A percentile compares a stretch with the other conserved stretches of the same genome.
phyloP scores from a whole-genome alignment of 2,113 vertebrate species.

The Nibea coibor region DNA sequence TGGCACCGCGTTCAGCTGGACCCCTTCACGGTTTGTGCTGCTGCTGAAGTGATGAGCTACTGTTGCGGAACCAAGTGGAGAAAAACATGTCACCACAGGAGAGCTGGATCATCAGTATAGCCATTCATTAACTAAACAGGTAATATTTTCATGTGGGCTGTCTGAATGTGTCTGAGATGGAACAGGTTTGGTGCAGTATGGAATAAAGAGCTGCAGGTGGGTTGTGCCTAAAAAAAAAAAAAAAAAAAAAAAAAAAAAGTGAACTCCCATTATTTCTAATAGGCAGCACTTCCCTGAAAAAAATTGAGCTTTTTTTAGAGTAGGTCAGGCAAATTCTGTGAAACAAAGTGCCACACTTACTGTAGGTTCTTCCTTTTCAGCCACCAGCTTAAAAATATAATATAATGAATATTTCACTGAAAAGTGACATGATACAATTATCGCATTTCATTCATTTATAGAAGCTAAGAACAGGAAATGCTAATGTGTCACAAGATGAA shows the following conservation, averaged over 20 bases:
- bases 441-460: conserved; percentile 31
- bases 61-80: conserved; percentile 33
- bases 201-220: conserved; percentile 16
- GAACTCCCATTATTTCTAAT: background rate
- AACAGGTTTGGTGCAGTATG: conserved; percentile 11
- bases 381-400: background rate
- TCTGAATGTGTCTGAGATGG: conserved; percentile 1
- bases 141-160: conserved; percentile 1
- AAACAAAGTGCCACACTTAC: background rate
- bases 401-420: background rate
- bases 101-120: conserved; percentile 10
- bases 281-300: background rate
- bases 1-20: conserved; percentile 27
- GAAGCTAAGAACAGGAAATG: conserved; percentile 10
- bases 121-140: conserved; percentile 34
- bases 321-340: background rate
- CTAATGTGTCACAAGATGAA: conserved; percentile 18
- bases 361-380: background rate
- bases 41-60: conserved; percentile 34
- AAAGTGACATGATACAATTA: conserved; percentile 21
- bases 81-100: conserved; percentile 41
- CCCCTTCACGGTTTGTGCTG: conserved; percentile 7
- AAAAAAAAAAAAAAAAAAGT: background rate
- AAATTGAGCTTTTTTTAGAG: background rate
- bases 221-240: background rate